phyloP scores from a whole-genome alignment of 1,140 invertebrate genomes.

The Cydia fagiglandana region DNA sequence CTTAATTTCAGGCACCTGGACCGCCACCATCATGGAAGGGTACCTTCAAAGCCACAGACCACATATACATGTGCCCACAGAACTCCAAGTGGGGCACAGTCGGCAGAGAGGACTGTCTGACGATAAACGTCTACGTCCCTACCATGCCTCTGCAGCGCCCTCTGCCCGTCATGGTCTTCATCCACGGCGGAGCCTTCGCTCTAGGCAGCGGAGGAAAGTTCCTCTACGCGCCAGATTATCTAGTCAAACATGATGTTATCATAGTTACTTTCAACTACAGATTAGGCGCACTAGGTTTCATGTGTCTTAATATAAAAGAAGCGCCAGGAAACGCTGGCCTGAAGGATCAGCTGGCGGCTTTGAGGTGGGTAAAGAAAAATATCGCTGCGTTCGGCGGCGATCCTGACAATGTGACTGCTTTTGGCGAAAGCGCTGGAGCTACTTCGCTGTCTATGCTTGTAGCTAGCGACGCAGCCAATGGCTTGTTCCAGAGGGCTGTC shows the following conservation, averaged over 20 bases:
- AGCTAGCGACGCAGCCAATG: conserved; percentile 58
- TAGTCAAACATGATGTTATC: conserved; percentile 83
- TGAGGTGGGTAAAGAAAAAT: conserved; percentile 81
- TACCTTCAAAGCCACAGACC: conserved; percentile 58
- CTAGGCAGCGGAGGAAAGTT: conserved; percentile 79
- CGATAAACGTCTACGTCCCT: conserved; percentile 68
- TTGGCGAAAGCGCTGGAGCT: conserved; percentile 75
- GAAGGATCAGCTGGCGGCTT: conserved; percentile 80
- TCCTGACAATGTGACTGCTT: conserved; percentile 71
- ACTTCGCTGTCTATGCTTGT: conserved; percentile 63
- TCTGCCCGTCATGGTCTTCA: conserved; percentile 82
- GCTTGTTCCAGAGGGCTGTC: conserved; percentile 76
- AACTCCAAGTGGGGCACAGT: conserved; percentile 39
- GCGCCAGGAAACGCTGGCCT: conserved; percentile 81
- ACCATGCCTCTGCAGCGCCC: conserved; percentile 47
- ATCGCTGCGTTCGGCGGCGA: conserved; percentile 78
- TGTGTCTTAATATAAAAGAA: conserved; percentile 80
- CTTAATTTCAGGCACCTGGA: conserved; percentile 57
- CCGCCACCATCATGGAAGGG: conserved; percentile 65
- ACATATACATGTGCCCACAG: conserved; percentile 59
- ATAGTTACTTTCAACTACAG: conserved; percentile 86
- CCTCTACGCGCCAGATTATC: conserved; percentile 81
- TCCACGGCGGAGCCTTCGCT: conserved; percentile 83
- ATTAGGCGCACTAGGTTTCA: conserved; percentile 82
- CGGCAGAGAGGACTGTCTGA: conserved; percentile 68